These are phyloP conservation scores for Centropus unirufus DNA, from an alignment of 2,113 vertebrate genomes.

Conservation along the genomic window DNA sequence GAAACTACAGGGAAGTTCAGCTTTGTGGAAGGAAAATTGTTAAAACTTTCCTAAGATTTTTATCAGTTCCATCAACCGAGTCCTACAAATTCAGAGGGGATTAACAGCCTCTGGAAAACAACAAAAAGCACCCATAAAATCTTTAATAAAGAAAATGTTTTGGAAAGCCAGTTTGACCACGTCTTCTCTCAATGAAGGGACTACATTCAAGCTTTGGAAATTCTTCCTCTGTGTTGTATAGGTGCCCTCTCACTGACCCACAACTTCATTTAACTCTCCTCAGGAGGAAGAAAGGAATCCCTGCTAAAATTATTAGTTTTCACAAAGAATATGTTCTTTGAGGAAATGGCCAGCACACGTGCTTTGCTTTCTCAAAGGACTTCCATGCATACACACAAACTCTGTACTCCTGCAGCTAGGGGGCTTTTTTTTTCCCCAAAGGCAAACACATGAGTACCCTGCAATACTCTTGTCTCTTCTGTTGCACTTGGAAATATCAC, in stretches of 20 bases:
- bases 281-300: slow-evolving; percentile 60
- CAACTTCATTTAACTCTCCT: slow-evolving; percentile 60
- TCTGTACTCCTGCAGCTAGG: background rate
- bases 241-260: slow-evolving; percentile 53
- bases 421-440: background rate
- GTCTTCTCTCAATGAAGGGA: background rate
- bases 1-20: background rate
- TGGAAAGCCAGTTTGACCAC: background rate
- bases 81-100: background rate
- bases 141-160: background rate
- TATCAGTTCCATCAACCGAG: background rate
- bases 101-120: background rate
- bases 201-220: background rate
- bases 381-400: background rate
- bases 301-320: slow-evolving; percentile 54
- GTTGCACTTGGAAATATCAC: background rate
- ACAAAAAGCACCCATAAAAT: background rate
- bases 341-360: slow-evolving; percentile 43
- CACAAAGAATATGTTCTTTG: slow-evolving; percentile 43
- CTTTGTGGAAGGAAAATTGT: background rate
- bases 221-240: background rate
- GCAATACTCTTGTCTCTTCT: background rate
- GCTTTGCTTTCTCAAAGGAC: slow-evolving; percentile 43
- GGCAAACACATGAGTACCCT: background rate
- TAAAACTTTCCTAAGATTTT: background rate